Evolutionary conservation across 2,888 invertebrate genomes (phyloP).

Genomic region (Eilema griseolum): DNA sequence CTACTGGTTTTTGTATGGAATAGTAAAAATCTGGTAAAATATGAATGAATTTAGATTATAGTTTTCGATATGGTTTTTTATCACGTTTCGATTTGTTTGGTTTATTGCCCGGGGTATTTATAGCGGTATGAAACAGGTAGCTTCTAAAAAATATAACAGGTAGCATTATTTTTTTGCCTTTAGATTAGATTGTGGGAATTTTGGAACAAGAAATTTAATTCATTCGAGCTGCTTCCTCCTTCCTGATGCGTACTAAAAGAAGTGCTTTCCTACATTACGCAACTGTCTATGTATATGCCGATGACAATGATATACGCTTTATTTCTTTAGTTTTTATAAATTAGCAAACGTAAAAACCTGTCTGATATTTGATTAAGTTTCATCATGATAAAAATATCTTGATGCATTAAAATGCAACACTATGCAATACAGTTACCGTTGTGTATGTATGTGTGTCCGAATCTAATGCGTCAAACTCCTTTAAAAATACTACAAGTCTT

Average conservation of each 20-base stretch:
- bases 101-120: constrained; percentile 7
- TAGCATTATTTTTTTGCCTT: neutral
- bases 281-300: neutral
- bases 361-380: too few species aligned
- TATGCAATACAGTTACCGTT: too few species aligned
- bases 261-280: neutral
- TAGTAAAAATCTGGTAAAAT: constrained; percentile 18
- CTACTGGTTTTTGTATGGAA: constrained; percentile 53
- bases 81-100: constrained; percentile 2
- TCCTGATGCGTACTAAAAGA: neutral
- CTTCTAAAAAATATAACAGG: constrained; percentile 1
- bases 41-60: constrained; percentile 18
- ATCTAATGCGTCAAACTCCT: too few species aligned
- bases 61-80: constrained; percentile 8
- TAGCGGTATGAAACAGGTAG: constrained; percentile 15
- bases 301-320: neutral
- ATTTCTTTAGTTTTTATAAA: too few species aligned
- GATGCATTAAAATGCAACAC: too few species aligned
- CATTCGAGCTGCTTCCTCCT: neutral
- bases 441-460: too few species aligned
- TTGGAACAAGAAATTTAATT: neutral
- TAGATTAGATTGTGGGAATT: constrained; percentile 7
- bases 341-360: too few species aligned
- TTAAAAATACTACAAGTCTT: too few species aligned
- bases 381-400: too few species aligned